Conservation (phyloP, 1,140 invertebrate genomes). For the Apis dorsata region DNA sequence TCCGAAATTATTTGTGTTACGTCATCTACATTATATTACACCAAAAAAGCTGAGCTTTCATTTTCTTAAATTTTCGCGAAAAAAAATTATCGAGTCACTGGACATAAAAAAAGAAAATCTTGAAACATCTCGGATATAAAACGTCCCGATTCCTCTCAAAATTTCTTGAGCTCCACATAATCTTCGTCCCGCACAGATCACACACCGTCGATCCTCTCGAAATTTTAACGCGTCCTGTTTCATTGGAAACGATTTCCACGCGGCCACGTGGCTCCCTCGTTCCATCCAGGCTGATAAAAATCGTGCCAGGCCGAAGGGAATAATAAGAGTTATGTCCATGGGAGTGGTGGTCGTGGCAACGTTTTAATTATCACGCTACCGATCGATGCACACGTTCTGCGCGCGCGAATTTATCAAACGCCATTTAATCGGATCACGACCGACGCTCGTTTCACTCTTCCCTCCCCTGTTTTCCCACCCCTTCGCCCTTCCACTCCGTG, state of each 20-base stretch:
- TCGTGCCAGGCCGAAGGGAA: constrained; percentile 26
- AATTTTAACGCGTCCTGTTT: constrained; percentile 18
- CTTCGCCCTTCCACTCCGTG: background rate
- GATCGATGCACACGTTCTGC: constrained; percentile 25
- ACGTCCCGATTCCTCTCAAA: too few species aligned
- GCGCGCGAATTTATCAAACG: constrained; percentile 50
- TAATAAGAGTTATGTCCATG: constrained; percentile 44
- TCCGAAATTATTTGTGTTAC: too few species aligned
- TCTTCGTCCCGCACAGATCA: too few species aligned
- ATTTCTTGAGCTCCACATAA: too few species aligned
- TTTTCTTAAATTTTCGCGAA: too few species aligned
- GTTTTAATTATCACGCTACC: constrained; percentile 49
- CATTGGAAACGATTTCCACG: background rate
- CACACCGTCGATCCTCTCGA: background rate
- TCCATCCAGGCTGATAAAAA: constrained; percentile 26
- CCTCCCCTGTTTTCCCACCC: background rate
- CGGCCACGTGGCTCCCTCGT: background rate
- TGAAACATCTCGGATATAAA: too few species aligned
- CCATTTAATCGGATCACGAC: constrained; percentile 53
- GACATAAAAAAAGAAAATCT: too few species aligned
- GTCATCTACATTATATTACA: too few species aligned
- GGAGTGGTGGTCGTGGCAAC: constrained; percentile 44
- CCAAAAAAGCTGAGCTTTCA: too few species aligned
- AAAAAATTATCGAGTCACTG: too few species aligned
- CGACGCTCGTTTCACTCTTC: background rate